Evolutionary conservation across 1,140 invertebrate species (phyloP).

Genomic region (Aradophagus sp.): DNA sequence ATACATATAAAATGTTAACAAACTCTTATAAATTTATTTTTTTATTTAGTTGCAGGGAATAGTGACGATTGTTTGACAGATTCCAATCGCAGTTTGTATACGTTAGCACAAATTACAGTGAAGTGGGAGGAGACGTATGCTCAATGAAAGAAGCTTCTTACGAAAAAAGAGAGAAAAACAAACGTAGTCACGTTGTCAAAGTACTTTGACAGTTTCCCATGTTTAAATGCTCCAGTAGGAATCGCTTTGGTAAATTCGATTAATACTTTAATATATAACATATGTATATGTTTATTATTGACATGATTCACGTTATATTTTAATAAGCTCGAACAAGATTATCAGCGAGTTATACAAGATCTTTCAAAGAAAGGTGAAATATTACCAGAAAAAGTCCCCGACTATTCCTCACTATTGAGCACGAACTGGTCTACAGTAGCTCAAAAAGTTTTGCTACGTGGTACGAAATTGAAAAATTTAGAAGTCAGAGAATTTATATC

Average conservation of each 20-base stretch:
- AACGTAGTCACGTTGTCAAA: neutral
- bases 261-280: neutral
- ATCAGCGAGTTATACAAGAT: neutral
- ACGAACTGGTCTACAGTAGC: neutral
- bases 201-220: neutral
- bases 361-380: neutral
- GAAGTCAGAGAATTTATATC: neutral
- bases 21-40: neutral
- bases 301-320: neutral
- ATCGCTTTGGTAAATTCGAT: neutral
- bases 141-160: neutral
- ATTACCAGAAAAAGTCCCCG: neutral
- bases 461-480: neutral
- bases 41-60: neutral
- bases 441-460: neutral
- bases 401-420: neutral
- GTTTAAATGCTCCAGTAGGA: neutral
- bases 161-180: neutral
- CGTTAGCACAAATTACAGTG: neutral
- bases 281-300: neutral
- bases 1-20: neutral
- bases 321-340: neutral
- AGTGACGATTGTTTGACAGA: slow-evolving; percentile 1
- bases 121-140: neutral
- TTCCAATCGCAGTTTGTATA: neutral